Conservation (phyloP, 2,113 vertebrate genomes). For the Zosterops pallidus region DNA sequence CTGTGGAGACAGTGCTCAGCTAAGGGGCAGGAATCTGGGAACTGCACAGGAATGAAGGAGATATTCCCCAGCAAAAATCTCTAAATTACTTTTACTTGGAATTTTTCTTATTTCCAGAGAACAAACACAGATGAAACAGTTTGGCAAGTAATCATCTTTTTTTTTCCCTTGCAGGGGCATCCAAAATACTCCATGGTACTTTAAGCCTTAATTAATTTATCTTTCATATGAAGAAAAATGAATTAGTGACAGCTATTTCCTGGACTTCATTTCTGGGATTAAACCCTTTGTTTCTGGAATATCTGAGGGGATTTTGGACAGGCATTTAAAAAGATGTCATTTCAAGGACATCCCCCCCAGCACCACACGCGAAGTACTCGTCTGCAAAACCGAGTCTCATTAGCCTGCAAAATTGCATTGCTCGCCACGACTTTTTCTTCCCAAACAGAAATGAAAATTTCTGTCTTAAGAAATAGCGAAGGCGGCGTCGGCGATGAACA, state of each 20-base stretch:
- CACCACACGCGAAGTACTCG: slow-evolving; percentile 50
- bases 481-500: slow-evolving; percentile 31
- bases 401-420: slow-evolving; percentile 64
- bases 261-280: slow-evolving; percentile 57
- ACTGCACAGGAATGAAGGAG: fast-evolving
- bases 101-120: neutral
- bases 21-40: neutral
- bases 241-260: slow-evolving; percentile 50
- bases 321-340: slow-evolving; percentile 70
- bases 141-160: neutral
- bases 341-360: slow-evolving; percentile 67
- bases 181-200: neutral
- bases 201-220: slow-evolving; percentile 44
- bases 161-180: neutral
- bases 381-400: slow-evolving; percentile 67
- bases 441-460: slow-evolving; percentile 55
- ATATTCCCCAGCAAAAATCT: neutral
- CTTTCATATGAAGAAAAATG: slow-evolving; percentile 55
- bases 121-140: neutral
- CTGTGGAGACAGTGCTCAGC: neutral
- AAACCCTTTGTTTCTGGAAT: slow-evolving; percentile 52
- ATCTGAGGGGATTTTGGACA: slow-evolving; percentile 23
- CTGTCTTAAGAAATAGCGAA: neutral
- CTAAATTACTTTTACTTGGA: neutral
- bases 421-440: slow-evolving; percentile 60